phyloP scores from a whole-genome alignment of 35 echinoderm and acorn worm genomes.

The Apostichopus parvimensis region DNA sequence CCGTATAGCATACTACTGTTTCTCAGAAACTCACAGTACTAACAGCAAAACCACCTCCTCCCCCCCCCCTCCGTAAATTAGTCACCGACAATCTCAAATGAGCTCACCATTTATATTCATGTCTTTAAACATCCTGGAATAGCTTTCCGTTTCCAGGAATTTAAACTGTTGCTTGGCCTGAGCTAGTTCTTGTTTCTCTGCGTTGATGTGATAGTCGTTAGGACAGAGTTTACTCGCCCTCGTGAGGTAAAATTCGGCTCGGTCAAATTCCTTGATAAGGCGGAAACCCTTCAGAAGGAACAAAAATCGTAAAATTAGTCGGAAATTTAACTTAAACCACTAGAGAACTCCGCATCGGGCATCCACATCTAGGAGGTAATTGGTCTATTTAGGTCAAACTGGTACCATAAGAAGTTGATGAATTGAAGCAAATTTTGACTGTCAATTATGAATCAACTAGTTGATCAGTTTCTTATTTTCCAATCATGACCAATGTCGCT shows the following conservation, averaged over 20 bases:
- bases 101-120: slow-evolving; percentile 41
- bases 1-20: too few species aligned
- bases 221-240: background rate
- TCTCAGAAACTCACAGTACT: too few species aligned
- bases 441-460: too few species aligned
- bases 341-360: too few species aligned
- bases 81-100: background rate
- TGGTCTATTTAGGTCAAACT: too few species aligned
- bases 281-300: background rate
- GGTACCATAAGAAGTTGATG: too few species aligned
- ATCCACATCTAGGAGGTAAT: too few species aligned
- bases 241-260: slow-evolving; percentile 7
- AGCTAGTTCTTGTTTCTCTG: slow-evolving; percentile 23
- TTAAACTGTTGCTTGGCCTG: slow-evolving; percentile 5
- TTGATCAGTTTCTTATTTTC: too few species aligned
- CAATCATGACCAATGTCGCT: too few species aligned
- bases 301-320: too few species aligned
- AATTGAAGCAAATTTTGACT: too few species aligned
- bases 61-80: background rate
- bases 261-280: slow-evolving; percentile 24
- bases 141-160: slow-evolving; percentile 18
- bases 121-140: slow-evolving; percentile 56
- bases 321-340: too few species aligned
- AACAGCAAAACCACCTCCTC: background rate
- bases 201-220: slow-evolving; percentile 23